phyloP scores from a whole-genome alignment of 2,797 vertebrate genomes.

The Otolemur crassicaudatus region DNA sequence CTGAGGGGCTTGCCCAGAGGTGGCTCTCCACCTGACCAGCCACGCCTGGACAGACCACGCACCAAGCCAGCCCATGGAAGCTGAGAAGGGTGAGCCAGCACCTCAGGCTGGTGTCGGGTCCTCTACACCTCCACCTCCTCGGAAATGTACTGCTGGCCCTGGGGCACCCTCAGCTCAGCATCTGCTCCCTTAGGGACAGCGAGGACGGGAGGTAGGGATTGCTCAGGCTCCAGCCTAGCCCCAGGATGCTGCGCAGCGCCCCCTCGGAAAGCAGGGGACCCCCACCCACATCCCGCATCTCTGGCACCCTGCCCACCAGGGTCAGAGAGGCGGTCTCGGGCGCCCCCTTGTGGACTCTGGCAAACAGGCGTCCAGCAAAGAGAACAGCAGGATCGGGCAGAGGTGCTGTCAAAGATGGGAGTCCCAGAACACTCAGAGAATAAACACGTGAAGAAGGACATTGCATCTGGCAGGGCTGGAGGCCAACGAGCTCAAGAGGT shows the following conservation, averaged over 20 bases:
- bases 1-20: background rate
- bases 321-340: background rate
- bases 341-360: slow-evolving; percentile 38
- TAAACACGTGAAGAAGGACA: background rate
- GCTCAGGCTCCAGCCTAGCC: background rate
- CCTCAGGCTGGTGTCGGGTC: background rate
- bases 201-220: background rate
- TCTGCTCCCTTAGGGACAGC: background rate
- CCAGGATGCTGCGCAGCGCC: background rate
- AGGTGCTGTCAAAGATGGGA: fast-evolving
- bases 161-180: too few species aligned
- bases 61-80: too few species aligned
- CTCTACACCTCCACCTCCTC: background rate
- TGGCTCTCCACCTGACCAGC: background rate
- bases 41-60: background rate
- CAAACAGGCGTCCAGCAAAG: background rate
- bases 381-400: fast-evolving
- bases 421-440: background rate
- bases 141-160: background rate
- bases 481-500: background rate
- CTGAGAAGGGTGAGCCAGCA: background rate
- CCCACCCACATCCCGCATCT: background rate
- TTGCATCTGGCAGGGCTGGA: background rate
- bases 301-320: fast-evolving
- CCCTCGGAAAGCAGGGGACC: background rate